Evolutionary conservation across 1,140 invertebrate species (phyloP).

Genomic region (Rhizoglyphus robini): DNA sequence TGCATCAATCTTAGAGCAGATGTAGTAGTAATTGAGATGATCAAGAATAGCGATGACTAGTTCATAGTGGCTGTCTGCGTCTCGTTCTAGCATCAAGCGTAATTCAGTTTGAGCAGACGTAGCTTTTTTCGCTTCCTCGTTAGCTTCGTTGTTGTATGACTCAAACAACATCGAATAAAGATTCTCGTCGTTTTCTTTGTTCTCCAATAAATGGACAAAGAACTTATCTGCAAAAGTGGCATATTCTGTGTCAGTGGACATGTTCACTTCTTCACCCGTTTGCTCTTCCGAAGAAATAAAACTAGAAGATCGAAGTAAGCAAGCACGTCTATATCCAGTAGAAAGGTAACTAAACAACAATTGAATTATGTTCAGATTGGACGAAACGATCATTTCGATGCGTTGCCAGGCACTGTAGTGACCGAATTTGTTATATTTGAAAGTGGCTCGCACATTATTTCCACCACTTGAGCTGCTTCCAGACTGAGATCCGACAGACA

Average conservation of each 20-base stretch:
- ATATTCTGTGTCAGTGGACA: background rate
- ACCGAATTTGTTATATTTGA: constrained; percentile 28
- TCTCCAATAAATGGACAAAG: background rate
- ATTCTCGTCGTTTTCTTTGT: background rate
- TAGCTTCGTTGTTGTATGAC: background rate
- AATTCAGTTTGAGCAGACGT: background rate
- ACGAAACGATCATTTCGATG: constrained; percentile 45
- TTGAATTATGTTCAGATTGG: constrained; percentile 54
- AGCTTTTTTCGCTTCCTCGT: background rate
- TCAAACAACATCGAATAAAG: background rate
- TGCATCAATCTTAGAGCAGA: constrained; percentile 46
- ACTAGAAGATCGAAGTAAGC: constrained; percentile 13
- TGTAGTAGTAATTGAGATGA: constrained; percentile 52
- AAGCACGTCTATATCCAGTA: constrained; percentile 68
- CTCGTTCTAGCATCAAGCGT: constrained; percentile 44
- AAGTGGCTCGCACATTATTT: background rate
- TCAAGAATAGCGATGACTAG: constrained; percentile 55
- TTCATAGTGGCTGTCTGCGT: constrained; percentile 52
- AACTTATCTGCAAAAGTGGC: background rate
- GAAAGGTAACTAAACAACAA: constrained; percentile 70
- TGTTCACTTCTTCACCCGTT: background rate
- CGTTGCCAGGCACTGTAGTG: constrained; percentile 50
- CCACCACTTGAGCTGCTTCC: background rate
- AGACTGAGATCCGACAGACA: background rate
- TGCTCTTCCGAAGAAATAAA: constrained; percentile 14